Evolutionary conservation across 2,888 invertebrate genomes (phyloP).

Genomic region (Leptopilina syphax): DNA sequence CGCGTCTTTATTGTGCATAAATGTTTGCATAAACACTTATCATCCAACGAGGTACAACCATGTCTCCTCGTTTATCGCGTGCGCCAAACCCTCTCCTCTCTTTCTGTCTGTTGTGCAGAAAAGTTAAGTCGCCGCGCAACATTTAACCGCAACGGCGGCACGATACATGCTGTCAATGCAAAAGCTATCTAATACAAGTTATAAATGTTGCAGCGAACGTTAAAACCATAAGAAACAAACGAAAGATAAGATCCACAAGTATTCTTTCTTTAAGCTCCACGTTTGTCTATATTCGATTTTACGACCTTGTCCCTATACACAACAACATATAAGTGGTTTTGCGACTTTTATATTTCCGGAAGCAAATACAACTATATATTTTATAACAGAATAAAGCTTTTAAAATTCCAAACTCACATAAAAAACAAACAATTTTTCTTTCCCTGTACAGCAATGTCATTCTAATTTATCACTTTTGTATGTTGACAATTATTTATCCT

Average conservation of each 20-base stretch:
- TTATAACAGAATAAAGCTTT: neutral
- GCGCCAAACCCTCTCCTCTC: slow-evolving; percentile 47
- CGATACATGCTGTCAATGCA: slow-evolving; percentile 10
- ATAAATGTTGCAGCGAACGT: slow-evolving; percentile 31
- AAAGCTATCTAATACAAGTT: slow-evolving; percentile 28
- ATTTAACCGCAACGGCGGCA: slow-evolving; percentile 25
- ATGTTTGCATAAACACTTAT: slow-evolving; percentile 57
- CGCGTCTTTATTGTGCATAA: neutral
- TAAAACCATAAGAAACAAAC: slow-evolving; percentile 29
- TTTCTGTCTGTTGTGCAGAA: slow-evolving; percentile 7
- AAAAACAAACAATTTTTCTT: neutral
- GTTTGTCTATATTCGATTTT: slow-evolving; percentile 15
- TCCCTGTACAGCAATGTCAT: neutral
- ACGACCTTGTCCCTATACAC: slow-evolving; percentile 11
- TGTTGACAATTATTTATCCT: neutral
- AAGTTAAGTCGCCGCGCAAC: slow-evolving; percentile 43
- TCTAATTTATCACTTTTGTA: slow-evolving; percentile 15
- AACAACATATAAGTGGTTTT: slow-evolving; percentile 2
- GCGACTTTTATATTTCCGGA: slow-evolving; percentile 24
- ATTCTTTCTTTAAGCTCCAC: neutral
- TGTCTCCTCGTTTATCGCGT: slow-evolving; percentile 50
- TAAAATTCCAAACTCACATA: neutral
- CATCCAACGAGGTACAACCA: slow-evolving; percentile 18
- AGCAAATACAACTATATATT: neutral
- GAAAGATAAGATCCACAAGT: slow-evolving; percentile 30